Base-by-base conservation (phyloP, 2,113 vertebrate genomes). In the Dasypus novemcinctus region DNA sequence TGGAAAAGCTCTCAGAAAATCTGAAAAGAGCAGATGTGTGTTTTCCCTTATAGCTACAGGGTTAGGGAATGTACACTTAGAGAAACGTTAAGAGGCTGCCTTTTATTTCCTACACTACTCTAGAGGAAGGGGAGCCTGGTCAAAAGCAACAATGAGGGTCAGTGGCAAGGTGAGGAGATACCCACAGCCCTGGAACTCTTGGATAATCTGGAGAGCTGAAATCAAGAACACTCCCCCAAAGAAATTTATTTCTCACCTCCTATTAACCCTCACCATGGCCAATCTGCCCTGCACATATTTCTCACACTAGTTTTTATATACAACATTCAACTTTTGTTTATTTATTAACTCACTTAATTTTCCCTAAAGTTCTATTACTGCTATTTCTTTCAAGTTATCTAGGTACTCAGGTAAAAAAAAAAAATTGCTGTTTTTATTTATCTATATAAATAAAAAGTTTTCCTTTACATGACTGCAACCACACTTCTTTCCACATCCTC, bases 351-450 rank as follows among this genome's bases (percentile, higher is more conserved):
- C 27, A 7, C 29, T 81, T 61, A n/a, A 14, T 8, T 63, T 68
- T 66, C 38, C 41, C 63, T 49, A 10, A 2, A 54, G 18, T 14
- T 88, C n/a, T 36, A 11, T 2, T 18, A 13, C 27, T 88, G 1
- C 71, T 66, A 20, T n/a, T 38, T 52, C 52, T 94, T 81, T 96
- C 38, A 61, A 76, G 33, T 64, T 1, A 14, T 76, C 46, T 54
- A 43, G 61, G 25, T 93, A n/a, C 41, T 94, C 25, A 49, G 20
- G 36, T 76, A n/a, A n/a, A 33, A 90, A 63, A 61, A 38, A 87
- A 23, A 93, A 17, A 43, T 33, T 84, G 29, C 14, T 72, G 1
- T 61, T 91, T 96, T 69, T 86, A 43, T 72, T 57, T 49, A 46
- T 66, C 49, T 57, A 11, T 7, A 5, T 38, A 95, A 63, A 81